Percentiles rank a stretch among this genome's conserved stretches.
Evolutionary conservation across 2,113 vertebrate species (phyloP).

Genomic region (Platanista minor): DNA sequence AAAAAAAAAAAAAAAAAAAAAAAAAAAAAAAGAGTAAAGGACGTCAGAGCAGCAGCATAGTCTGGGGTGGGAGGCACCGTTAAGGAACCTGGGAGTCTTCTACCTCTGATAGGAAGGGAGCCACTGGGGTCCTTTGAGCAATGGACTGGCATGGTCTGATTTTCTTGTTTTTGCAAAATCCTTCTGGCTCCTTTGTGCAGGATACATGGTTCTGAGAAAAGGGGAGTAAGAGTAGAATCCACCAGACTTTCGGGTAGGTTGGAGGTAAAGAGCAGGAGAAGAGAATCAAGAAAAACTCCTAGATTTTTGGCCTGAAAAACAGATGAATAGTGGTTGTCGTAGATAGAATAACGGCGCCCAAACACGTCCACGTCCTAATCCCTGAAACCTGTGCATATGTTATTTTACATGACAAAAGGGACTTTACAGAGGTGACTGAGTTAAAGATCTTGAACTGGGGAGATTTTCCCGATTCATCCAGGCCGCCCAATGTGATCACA

Average conservation of each 20-base stretch:
- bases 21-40: background rate
- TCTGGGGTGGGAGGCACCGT: rapidly evolving
- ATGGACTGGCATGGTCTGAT: too few relatives aligned
- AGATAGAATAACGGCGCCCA: background rate
- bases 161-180: background rate
- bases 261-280: background rate
- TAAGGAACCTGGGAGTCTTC: background rate
- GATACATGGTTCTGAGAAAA: background rate
- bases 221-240: background rate
- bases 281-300: background rate
- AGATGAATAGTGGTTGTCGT: background rate
- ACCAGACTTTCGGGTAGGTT: background rate
- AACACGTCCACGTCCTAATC: background rate
- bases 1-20: too few relatives aligned
- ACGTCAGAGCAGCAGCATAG: background rate
- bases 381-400: background rate
- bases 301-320: background rate
- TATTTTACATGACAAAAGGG: background rate
- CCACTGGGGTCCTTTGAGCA: background rate
- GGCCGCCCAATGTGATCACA: background rate
- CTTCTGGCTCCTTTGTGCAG: background rate
- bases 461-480: background rate
- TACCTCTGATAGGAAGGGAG: background rate
- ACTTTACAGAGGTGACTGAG: background rate
- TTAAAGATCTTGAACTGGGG: background rate